Base-by-base conservation (phyloP, 2,888 invertebrate species). In the Pandemis cinnamomeana region DNA sequence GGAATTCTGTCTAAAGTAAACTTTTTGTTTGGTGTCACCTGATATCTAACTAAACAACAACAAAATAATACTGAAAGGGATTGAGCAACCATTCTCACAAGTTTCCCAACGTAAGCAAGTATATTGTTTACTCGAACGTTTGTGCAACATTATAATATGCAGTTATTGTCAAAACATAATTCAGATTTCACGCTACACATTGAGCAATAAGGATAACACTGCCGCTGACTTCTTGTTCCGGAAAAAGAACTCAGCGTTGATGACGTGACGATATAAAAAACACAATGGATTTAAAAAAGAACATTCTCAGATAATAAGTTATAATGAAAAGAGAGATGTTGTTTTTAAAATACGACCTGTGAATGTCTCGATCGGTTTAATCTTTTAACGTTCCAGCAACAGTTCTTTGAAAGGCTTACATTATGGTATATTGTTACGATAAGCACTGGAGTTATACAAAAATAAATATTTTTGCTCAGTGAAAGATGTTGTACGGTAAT, bases 161-260 rank as follows among this genome's bases (percentile, higher is more conserved):
- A 69, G 13, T 63, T 58, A 64, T 61, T 73, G 51, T 58, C 70
- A 61, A 71, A 68, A 76, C 78, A 76, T 74, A 76, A 76, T 78
- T 77, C 71, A 46, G 68, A 76, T 78, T 76, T 78, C 75, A 76
- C 76, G 77, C 53, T 67, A 80, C 72, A 79, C 76, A 79, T 86
- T 83, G 77, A 77, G 82, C 81, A 86, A 84, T 77, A 75, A 62
- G 27, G 75, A 71, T 80, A 84, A 78, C 83, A 83, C 78, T 81
- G 81, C 79, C 81, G 77, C 78, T 67, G 81, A 77, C 75, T 79
- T 80, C 86, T 86, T 86, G 85, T 84, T 79, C 79, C 80, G 81
- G 78, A 79, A 53, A 53, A 55, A 62, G 41, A 67, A 71, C 44
- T 10, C 60, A 46, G 67, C 71, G 70, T 73, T 53, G 66, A 36